These are phyloP conservation scores for Nycticebus coucang DNA, from an alignment of 2,113 vertebrate genomes.

Conservation along the genomic window DNA sequence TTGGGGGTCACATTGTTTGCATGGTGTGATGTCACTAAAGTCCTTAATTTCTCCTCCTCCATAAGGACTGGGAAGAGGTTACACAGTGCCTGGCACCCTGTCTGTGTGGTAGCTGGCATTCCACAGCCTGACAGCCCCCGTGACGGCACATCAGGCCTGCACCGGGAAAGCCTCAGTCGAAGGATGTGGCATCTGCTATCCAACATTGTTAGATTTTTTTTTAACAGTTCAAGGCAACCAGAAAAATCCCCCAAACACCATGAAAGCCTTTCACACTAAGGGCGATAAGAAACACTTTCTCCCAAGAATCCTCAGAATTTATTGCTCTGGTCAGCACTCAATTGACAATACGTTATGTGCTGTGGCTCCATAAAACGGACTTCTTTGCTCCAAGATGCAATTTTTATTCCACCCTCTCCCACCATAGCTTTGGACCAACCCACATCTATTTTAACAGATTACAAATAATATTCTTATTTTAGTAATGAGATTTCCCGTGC, in stretches of 20 bases:
- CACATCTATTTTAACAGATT: constrained; percentile 42
- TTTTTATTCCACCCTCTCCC: background rate
- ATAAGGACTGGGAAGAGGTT: background rate
- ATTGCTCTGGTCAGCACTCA: constrained; percentile 24
- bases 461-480: constrained; percentile 35
- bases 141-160: background rate
- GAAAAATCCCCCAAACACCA: background rate
- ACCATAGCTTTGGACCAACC: background rate
- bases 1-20: background rate
- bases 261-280: constrained; percentile 52
- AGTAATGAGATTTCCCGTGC: constrained; percentile 50
- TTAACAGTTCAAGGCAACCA: constrained; percentile 42
- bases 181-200: background rate
- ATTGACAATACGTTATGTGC: background rate
- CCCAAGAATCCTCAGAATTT: constrained; percentile 26
- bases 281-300: constrained; percentile 7
- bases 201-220: constrained; percentile 48
- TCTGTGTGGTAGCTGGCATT: background rate
- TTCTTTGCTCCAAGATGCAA: background rate
- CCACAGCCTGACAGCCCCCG: background rate
- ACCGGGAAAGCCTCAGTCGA: background rate
- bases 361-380: background rate
- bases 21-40: background rate
- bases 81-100: background rate
- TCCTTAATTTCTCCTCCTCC: background rate